phyloP scores from a whole-genome alignment of 2,888 invertebrate species.

The Eupeodes luniger region DNA sequence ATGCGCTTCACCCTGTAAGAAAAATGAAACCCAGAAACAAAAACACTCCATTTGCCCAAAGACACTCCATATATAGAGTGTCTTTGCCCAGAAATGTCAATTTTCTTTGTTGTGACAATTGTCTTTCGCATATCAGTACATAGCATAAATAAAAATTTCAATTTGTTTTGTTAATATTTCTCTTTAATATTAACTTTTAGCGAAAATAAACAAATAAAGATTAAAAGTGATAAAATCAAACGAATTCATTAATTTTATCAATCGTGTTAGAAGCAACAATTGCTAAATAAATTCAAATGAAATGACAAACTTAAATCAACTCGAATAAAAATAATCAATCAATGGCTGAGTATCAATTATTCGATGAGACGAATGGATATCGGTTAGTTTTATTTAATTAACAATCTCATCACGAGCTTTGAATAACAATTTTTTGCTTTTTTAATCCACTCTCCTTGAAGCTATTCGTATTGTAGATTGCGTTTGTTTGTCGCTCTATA shows the following conservation, averaged over 20 bases:
- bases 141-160: too few relatives aligned
- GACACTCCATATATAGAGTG: too few relatives aligned
- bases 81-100: too few relatives aligned
- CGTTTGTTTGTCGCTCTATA: slow-evolving; percentile 77
- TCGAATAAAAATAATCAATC: slow-evolving; percentile 11
- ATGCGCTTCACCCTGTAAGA: too few relatives aligned
- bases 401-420: not conserved
- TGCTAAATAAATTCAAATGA: not conserved
- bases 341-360: slow-evolving; percentile 73
- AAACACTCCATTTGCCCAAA: too few relatives aligned
- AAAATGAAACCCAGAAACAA: too few relatives aligned
- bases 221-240: not conserved
- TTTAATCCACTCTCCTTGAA: slow-evolving; percentile 40
- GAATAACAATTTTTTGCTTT: not conserved
- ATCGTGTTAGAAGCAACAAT: not conserved
- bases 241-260: not conserved
- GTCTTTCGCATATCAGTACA: too few relatives aligned
- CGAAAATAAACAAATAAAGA: not conserved
- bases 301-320: not conserved
- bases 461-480: slow-evolving; percentile 77
- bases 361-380: slow-evolving; percentile 78
- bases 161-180: not conserved
- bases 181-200: not conserved
- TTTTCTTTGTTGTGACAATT: too few relatives aligned
- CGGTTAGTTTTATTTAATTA: slow-evolving; percentile 63